Base-by-base conservation (phyloP, 1,140 invertebrate species). In the Scaptodrosophila lebanonensis region DNA sequence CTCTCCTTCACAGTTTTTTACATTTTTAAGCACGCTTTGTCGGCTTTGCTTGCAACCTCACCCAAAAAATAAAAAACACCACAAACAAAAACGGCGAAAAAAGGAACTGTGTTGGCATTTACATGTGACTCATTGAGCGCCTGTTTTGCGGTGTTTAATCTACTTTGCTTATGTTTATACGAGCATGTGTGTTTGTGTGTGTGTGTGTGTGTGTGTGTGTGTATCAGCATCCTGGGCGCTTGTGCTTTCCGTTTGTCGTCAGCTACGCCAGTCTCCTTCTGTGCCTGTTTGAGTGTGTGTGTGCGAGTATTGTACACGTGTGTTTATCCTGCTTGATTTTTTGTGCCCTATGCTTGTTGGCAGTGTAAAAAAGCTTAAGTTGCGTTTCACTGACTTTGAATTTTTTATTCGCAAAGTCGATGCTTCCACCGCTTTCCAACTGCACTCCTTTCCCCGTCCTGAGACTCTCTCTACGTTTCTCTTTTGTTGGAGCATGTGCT, bases 131-230 rank as follows among this genome's bases (percentile, higher is more conserved):
- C 75, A 79, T 79, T 79, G 75, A 71, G 61, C 75, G 65, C 60
- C 75, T 79, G 75, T 72, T 79, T 75, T 82, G 69, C 75, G 75
- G 76, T 75, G 76, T 79, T 82, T 79, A 79, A 79, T 79, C 75
- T 79, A 82, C 75, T 79, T 75, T 73, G 69, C 69, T 82, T 70
- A 70, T 82, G 75, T 64, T 49, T 61, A 68, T 57, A 72, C 75
- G 15, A 18, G 16, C 7, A 12, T 11, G 11, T 18, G 5, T 4
- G 30, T 22, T 15, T 16, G 0, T 17, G 15, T 39, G 0, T 20
- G 18, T 27, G 6, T 11, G 17, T 33, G 4, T 16, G 13, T 18
- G 11, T 38, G 0, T 18, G 15, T 35, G 29, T 35, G 9, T 42
- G n/a, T 36, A n/a, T n/a, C n/a, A n/a, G n/a, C n/a, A n/a, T n/a